These are phyloP conservation scores for Brachionichthys hirsutus DNA, from an alignment of 2,113 vertebrate genomes.

Conservation along the genomic window DNA sequence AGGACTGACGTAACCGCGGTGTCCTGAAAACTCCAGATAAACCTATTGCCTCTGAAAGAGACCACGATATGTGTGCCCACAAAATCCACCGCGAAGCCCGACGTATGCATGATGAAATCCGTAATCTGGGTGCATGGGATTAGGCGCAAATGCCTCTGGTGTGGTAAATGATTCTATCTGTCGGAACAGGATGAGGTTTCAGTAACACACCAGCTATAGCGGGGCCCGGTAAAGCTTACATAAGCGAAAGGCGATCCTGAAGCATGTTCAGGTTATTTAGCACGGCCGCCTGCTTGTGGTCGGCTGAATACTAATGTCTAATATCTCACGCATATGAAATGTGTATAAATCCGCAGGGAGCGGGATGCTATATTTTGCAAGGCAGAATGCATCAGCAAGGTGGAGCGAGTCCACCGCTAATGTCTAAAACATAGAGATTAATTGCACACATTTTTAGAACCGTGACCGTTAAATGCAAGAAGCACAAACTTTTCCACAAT, in stretches of 20 bases:
- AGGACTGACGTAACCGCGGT: conserved; percentile 63
- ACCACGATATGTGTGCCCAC: conserved; percentile 48
- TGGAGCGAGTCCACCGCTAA: conserved; percentile 1
- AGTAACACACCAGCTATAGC: conserved; percentile 50
- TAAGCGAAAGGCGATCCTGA: conserved; percentile 57
- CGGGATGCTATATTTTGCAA: conserved; percentile 16
- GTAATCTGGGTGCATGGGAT: conserved; percentile 59
- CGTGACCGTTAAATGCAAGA: background rate
- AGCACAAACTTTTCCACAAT: conserved; percentile 4
- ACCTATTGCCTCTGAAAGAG: conserved; percentile 57
- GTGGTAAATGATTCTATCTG: conserved; percentile 68
- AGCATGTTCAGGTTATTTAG: conserved; percentile 53
- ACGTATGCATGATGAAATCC: conserved; percentile 65
- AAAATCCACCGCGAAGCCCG: conserved; percentile 52
- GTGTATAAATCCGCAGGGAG: conserved; percentile 27
- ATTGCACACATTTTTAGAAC: conserved; percentile 17
- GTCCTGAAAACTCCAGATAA: conserved; percentile 55
- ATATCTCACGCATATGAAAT: conserved; percentile 46
- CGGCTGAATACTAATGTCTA: conserved; percentile 58
- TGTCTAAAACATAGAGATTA: conserved; percentile 12
- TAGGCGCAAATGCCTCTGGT: conserved; percentile 59
- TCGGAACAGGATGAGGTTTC: conserved; percentile 63
- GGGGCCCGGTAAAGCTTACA: conserved; percentile 55
- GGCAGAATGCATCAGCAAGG: background rate
- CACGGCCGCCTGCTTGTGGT: conserved; percentile 47